Conservation (phyloP, 2,113 vertebrate species). For the Trogon surrucura region DNA sequence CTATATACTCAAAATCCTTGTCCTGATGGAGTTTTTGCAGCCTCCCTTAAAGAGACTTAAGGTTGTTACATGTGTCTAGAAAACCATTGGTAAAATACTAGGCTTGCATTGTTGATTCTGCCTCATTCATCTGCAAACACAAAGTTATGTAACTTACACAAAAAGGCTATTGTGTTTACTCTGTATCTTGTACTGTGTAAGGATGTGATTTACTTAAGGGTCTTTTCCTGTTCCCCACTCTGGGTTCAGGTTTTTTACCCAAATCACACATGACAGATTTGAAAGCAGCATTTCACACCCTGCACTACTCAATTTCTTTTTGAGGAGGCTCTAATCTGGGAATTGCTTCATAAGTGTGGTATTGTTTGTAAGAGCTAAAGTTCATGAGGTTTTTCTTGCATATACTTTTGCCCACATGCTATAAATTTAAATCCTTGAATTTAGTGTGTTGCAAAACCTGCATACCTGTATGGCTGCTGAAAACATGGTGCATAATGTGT, state of each 20-base stretch:
- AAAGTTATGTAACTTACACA: not conserved
- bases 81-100: not conserved
- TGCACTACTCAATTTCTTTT: not conserved
- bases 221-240: not conserved
- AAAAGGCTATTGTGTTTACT: not conserved
- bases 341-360: not conserved
- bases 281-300: not conserved
- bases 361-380: not conserved
- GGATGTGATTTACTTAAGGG: not conserved
- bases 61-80: not conserved
- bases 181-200: not conserved
- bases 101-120: not conserved
- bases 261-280: not conserved
- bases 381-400: not conserved
- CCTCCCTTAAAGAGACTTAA: not conserved
- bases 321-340: not conserved
- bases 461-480: not conserved
- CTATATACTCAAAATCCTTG: not conserved
- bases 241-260: not conserved
- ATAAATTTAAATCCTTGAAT: not conserved
- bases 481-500: not conserved
- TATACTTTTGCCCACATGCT: not conserved
- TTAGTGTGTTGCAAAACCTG: not conserved
- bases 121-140: not conserved
- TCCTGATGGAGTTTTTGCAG: not conserved